These are phyloP conservation scores for Halictus quadricinctus DNA, from an alignment of 2,888 invertebrate genomes.

Conservation along the genomic window DNA sequence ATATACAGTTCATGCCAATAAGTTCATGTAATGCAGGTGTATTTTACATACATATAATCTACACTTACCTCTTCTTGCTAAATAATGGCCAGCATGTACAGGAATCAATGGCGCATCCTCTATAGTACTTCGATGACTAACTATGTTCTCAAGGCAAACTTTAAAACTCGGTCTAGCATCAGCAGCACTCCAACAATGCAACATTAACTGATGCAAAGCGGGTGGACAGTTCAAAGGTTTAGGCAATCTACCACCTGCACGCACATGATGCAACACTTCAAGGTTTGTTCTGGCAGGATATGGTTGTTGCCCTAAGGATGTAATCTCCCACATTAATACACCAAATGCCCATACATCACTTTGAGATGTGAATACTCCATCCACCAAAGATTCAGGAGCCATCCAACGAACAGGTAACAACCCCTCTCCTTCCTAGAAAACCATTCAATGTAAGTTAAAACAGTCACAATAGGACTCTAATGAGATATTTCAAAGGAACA, in stretches of 20 bases:
- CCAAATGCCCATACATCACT: constrained; percentile 99
- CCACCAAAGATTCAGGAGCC: constrained; percentile 97
- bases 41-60: not conserved
- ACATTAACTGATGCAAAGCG: constrained; percentile 91
- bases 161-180: constrained; percentile 94
- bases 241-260: constrained; percentile 93
- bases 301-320: constrained; percentile 97
- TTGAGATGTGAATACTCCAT: constrained; percentile 98
- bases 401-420: constrained; percentile 98
- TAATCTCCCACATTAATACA: constrained; percentile 97
- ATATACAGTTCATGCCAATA: constrained; percentile 19
- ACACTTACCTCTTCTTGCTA: constrained; percentile 76
- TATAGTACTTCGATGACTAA: constrained; percentile 74
- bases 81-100: constrained; percentile 79
- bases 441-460: constrained; percentile 5
- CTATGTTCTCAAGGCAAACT: constrained; percentile 87
- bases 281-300: constrained; percentile 96
- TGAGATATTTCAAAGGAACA: not conserved
- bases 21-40: constrained; percentile 25
- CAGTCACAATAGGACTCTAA: not conserved
- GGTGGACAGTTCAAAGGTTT: constrained; percentile 93
- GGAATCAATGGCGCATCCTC: constrained; percentile 78
- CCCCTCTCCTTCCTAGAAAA: constrained; percentile 84
- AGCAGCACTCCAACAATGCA: constrained; percentile 93
- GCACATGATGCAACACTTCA: constrained; percentile 95